A percentile compares a stretch with the other conserved stretches of the same genome.
phyloP scores from a whole-genome alignment of 2,888 invertebrate species.

The Iphiclides podalirius region DNA sequence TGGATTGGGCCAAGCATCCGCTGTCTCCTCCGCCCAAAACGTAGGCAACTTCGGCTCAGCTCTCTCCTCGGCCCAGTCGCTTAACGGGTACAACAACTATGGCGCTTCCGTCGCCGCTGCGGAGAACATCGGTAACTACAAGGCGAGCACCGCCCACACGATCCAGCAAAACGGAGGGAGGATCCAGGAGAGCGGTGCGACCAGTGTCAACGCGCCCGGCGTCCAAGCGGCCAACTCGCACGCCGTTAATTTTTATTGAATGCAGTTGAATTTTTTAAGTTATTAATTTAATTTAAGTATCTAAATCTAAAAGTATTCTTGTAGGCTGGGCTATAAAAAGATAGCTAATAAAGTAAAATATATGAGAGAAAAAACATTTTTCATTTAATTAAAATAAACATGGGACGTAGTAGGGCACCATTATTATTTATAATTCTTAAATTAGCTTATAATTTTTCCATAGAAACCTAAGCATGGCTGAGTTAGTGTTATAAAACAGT shows the following conservation, averaged over 20 bases:
- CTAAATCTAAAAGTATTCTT: too few species aligned
- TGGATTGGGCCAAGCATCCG: conserved; percentile 43
- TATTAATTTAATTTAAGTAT: neutral
- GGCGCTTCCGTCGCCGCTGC: conserved; percentile 52
- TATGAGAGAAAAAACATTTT: too few species aligned
- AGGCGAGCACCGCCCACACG: conserved; percentile 53
- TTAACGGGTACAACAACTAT: conserved; percentile 38
- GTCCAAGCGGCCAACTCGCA: conserved; percentile 57
- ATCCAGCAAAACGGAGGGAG: conserved; percentile 46
- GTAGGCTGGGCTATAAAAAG: too few species aligned
- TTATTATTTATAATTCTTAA: too few species aligned
- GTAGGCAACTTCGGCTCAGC: conserved; percentile 40
- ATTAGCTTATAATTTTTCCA: too few species aligned
- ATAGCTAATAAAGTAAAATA: too few species aligned
- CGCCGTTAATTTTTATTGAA: conserved; percentile 55
- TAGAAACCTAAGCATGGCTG: too few species aligned
- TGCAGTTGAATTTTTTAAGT: conserved; percentile 3
- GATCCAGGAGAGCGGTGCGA: conserved; percentile 53
- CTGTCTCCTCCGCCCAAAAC: conserved; percentile 47
- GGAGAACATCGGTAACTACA: conserved; percentile 46
- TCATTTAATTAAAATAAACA: too few species aligned
- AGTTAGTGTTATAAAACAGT: too few species aligned
- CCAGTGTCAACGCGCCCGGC: conserved; percentile 54
- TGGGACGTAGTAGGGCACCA: too few species aligned
- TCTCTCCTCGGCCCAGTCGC: conserved; percentile 43